These are phyloP conservation scores for Euglossa dilemma DNA, from an alignment of 1,140 invertebrate species.

Conservation along the genomic window DNA sequence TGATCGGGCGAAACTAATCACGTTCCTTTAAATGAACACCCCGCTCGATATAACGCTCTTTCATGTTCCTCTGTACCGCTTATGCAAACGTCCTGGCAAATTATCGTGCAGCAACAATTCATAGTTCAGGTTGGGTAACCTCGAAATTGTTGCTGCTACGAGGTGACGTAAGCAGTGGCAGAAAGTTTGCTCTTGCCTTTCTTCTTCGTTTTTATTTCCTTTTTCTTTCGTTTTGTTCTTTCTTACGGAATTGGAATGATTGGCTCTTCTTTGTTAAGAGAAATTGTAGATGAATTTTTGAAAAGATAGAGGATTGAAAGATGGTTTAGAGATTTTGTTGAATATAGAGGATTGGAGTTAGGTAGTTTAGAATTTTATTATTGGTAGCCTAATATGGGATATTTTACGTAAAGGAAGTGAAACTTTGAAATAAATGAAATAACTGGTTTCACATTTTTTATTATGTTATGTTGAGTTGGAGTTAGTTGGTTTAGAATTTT, in stretches of 20 bases:
- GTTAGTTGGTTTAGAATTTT: too few relatives aligned
- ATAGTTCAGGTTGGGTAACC: conserved; percentile 6
- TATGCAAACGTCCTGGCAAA: conserved; percentile 20
- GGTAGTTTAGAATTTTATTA: too few relatives aligned
- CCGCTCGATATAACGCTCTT: conserved; percentile 7
- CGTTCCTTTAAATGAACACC: conserved; percentile 19
- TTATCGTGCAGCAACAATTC: conserved; percentile 1
- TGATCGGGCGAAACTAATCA: conserved; percentile 33
- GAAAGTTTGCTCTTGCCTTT: neutral
- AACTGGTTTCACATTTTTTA: too few relatives aligned
- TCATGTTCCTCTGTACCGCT: neutral
- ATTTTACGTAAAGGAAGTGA: too few relatives aligned
- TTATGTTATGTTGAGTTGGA: too few relatives aligned
- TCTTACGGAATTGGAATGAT: neutral
- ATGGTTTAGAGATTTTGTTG: too few relatives aligned
- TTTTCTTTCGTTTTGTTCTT: neutral
- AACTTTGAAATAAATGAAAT: too few relatives aligned
- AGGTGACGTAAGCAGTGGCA: neutral
- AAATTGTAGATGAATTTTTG: neutral
- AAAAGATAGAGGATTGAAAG: too few relatives aligned
- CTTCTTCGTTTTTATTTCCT: neutral
- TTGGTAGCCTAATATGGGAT: too few relatives aligned
- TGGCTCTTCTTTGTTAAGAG: too few relatives aligned
- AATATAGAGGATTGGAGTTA: too few relatives aligned
- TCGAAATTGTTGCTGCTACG: conserved; percentile 15